Evolutionary conservation across 92 coral and sea anemone species (phyloP).

Genomic region (Bergia sp.): DNA sequence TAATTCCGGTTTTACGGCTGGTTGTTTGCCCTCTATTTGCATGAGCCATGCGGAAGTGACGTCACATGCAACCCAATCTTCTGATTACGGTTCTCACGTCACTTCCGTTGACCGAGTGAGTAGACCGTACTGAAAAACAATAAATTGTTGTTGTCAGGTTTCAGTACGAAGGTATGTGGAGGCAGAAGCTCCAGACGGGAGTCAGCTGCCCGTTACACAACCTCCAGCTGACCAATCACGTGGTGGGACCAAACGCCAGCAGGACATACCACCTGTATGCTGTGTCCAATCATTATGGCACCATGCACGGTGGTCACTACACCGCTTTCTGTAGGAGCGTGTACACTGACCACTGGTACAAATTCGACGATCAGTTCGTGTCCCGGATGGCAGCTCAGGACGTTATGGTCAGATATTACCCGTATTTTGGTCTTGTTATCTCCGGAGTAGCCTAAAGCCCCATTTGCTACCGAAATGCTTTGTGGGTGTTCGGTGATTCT

Average conservation of each 20-base stretch:
- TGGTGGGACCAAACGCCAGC: conserved; percentile 72
- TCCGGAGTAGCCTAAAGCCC: neutral
- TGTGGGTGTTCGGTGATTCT: too few relatives aligned
- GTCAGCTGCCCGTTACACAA: conserved; percentile 76
- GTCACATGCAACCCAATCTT: too few relatives aligned
- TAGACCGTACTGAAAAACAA: too few relatives aligned
- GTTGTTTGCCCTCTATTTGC: too few relatives aligned
- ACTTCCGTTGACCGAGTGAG: too few relatives aligned
- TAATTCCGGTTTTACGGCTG: too few relatives aligned
- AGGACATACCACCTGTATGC: conserved; percentile 70
- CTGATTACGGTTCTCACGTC: too few relatives aligned
- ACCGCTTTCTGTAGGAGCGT: conserved; percentile 90
- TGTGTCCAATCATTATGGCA: conserved; percentile 95
- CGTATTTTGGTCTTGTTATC: neutral
- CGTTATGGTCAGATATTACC: conserved; percentile 67
- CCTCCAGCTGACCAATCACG: conserved; percentile 71
- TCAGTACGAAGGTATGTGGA: conserved; percentile 97
- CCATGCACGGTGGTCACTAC: conserved; percentile 99
- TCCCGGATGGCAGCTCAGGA: conserved; percentile 74
- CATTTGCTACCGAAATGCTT: neutral
- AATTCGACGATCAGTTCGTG: conserved; percentile 93
- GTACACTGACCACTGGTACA: conserved; percentile 82
- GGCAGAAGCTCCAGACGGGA: conserved; percentile 89
- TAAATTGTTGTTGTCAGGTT: conserved; percentile 48
- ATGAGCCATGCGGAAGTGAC: too few relatives aligned